Percentiles rank a stretch among this genome's conserved stretches.
Conservation (phyloP, 1,140 invertebrate genomes). For the Halyomorpha halys region DNA sequence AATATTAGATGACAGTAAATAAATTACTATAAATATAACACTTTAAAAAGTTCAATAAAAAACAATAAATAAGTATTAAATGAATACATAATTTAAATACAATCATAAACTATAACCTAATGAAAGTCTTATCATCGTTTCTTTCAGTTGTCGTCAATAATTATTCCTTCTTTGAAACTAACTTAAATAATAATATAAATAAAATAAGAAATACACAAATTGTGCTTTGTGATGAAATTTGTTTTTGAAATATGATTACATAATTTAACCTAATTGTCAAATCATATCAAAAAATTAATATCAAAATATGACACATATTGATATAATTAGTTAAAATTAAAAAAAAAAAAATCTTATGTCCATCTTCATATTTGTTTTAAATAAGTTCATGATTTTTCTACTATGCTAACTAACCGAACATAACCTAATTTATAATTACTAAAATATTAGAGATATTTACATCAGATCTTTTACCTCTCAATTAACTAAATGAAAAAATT, state of each 20-base stretch:
- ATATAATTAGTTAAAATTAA: constrained; percentile 7
- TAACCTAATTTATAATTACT: constrained; percentile 6
- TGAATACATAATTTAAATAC: constrained; percentile 5
- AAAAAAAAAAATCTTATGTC: constrained; percentile 3
- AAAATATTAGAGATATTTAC: constrained; percentile 18
- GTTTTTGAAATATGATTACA: not conserved
- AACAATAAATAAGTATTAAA: constrained; percentile 15
- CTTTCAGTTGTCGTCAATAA: not conserved
- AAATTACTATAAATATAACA: too few relatives aligned
- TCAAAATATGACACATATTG: not conserved
- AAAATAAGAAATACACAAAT: not conserved
- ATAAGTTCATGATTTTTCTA: not conserved
- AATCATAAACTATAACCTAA: constrained; percentile 1
- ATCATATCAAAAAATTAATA: constrained; percentile 9
- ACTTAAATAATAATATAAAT: not conserved
- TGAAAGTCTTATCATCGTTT: constrained; percentile 8
- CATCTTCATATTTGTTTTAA: too few relatives aligned
- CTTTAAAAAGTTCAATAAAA: not conserved
- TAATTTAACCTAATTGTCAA: not conserved
- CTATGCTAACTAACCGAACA: constrained; percentile 16
- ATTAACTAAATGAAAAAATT: constrained; percentile 23
- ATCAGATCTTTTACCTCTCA: constrained; percentile 28
- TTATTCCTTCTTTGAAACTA: not conserved
- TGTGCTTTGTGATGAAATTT: constrained; percentile 7
- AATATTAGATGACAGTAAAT: too few relatives aligned